Conservation (phyloP, 2,113 vertebrate species). For the Lucifuga dentata region DNA sequence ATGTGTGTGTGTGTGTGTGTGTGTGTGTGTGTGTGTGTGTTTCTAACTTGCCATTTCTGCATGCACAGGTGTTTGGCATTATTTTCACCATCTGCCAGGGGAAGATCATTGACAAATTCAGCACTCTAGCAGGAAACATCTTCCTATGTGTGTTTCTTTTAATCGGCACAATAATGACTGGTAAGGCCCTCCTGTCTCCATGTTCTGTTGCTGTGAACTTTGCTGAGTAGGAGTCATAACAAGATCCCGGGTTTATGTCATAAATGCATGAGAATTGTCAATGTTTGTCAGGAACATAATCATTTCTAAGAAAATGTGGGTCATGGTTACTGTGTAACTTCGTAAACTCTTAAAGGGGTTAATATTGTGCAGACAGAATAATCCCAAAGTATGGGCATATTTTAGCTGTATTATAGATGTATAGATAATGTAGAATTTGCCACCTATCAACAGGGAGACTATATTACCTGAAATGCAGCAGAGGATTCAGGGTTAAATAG, state of each 20-base stretch:
- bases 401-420: background rate
- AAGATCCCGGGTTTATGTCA: constrained; percentile 2
- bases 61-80: constrained; percentile 92
- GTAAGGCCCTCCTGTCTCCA: constrained; percentile 82
- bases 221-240: constrained; percentile 4
- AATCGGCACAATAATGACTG: constrained; percentile 88
- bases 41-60: constrained; percentile 21
- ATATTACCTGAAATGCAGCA: background rate
- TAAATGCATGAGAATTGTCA: background rate
- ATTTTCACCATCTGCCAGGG: constrained; percentile 94
- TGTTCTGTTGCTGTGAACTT: background rate
- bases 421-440: background rate
- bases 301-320: constrained; percentile 22
- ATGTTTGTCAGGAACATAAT: constrained; percentile 1
- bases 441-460: background rate
- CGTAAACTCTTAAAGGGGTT: background rate
- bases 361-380: background rate
- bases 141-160: constrained; percentile 92
- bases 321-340: constrained; percentile 4
- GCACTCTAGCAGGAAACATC: constrained; percentile 88
- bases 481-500: background rate
- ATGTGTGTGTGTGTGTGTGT: background rate
- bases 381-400: background rate
- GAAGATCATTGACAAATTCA: constrained; percentile 88
- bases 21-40: background rate